Evolutionary conservation across 2,113 vertebrate species (phyloP), one percentile per base, ranked within the genome.

Genomic region (Ceuthmochares aereus): DNA sequence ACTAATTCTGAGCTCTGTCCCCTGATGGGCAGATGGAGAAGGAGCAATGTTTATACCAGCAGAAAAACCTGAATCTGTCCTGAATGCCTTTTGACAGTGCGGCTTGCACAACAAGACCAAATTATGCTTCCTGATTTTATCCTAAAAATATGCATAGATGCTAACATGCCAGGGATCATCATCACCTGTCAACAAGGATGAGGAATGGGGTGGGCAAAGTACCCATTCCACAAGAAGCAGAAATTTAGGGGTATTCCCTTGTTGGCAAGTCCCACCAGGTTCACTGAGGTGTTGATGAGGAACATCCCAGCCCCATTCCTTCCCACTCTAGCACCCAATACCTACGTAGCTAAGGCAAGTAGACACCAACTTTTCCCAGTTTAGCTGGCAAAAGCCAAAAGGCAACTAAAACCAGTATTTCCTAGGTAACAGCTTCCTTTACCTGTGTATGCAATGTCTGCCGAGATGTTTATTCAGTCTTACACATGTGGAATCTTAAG

Each of bases 271-370:
- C 2, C 19, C 56, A 37, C 36, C 13, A 26, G 2, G 8, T 32
- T 49, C 40, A 18, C 36, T 6, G 25, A 10, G 18, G 3, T 34
- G 27, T 7, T 6, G 12, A 8, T 29, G 25, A 67, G n/a, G 49
- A 40, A 7, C 21, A 30, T 43, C 29, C 21, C 47, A 32, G 37
- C 40, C 43, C 3, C n/a, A 7, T 52, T 27, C 75, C 51, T 37
- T 78, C 37, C n/a, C 2, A 1, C 30, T 3, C 27, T 1, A 6
- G 8, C 0, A 1, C 43, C 29, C 40, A 18, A 4, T 17, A 43
- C 2, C 49, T 5, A 2, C 51, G 7, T 1, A 54, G n/a, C 27
- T 19, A 13, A 42, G 75, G 42, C 0, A 1, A 89, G n/a, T 32
- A 40, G 69, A 19, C 15, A 37, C 18, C 42, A 36, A 2, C n/a